Base-by-base conservation (phyloP, 2,113 vertebrate genomes). In the Tragelaphus buxtoni region DNA sequence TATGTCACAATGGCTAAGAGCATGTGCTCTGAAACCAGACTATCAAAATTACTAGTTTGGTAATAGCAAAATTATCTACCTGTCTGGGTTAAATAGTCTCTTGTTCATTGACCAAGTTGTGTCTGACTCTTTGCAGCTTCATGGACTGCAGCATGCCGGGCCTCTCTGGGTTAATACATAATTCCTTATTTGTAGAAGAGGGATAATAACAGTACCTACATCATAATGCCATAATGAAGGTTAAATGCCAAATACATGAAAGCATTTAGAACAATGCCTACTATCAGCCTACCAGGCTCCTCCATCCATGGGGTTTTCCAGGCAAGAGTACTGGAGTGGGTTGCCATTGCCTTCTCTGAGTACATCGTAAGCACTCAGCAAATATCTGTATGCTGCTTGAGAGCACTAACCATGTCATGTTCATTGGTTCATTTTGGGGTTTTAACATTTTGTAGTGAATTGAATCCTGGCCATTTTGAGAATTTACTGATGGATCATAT, bases 41-140 rank as follows among this genome's bases (percentile, higher is more conserved):
- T 26, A 13, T 42, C 3, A 7, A 72, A 58, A 90, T 96, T 45
- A 87, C 80, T 87, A 58, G 14, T 88, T 91, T 94, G 74, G 28
- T 96, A 76, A 81, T 12, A n/a, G 10, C 18, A 94, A 93, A 77
- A 17, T 79, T 47, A 77, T 77, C 88, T 95, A 90, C 42, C 9
- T 91, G 10, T 89, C 53, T 88, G 5, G 12, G 51, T 90, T 95
- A 96, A 89, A 32, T 91, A 94, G 35, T 96, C 28, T 88, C 35
- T 90, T 72, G 65, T 72, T 72, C n/a, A 69, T 72, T 72, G n/a
- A 22, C 65, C 65, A 72, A 26, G 39, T 26, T 74, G 22, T 74
- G 39, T 42, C 69, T 42, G 69, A 74, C 22, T 74, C 22, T 26
- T 24, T 42, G 39, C 35, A 39, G 0, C 22, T 26, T 42, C 69